phyloP scores from a whole-genome alignment of 2,113 vertebrate genomes.

The Taxidea taxus region DNA sequence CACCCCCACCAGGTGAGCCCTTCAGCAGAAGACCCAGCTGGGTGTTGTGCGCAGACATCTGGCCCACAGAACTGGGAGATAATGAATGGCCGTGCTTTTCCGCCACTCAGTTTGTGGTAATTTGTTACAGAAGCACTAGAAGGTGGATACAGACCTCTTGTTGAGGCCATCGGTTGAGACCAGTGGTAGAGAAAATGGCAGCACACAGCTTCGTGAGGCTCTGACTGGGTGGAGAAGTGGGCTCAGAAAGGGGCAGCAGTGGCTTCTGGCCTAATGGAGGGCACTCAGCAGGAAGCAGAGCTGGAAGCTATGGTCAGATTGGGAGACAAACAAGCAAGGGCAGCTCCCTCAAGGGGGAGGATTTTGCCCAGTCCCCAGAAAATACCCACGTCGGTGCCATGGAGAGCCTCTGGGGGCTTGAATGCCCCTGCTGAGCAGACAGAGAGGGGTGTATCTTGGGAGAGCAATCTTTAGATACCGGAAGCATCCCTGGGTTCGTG shows the following conservation, averaged over 20 bases:
- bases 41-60: accelerated
- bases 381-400: not conserved
- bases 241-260: not conserved
- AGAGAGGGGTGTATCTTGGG: not conserved
- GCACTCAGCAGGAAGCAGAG: not conserved
- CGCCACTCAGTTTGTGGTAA: not conserved
- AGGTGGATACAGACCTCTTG: not conserved
- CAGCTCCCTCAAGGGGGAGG: not conserved
- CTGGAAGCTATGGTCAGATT: not conserved
- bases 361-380: not conserved
- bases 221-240: not conserved
- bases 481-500: not conserved
- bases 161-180: not conserved
- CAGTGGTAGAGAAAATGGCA: not conserved
- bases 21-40: not conserved
- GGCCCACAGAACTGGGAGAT: not conserved
- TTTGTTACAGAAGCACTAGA: not conserved
- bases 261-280: not conserved
- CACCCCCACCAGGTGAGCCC: not conserved
- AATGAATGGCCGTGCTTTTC: not conserved
- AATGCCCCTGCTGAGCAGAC: not conserved
- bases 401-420: not conserved
- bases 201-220: not conserved
- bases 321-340: not conserved
- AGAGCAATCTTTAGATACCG: not conserved